Base-by-base conservation (phyloP, 1,140 invertebrate genomes). In the Cherax destructor region DNA sequence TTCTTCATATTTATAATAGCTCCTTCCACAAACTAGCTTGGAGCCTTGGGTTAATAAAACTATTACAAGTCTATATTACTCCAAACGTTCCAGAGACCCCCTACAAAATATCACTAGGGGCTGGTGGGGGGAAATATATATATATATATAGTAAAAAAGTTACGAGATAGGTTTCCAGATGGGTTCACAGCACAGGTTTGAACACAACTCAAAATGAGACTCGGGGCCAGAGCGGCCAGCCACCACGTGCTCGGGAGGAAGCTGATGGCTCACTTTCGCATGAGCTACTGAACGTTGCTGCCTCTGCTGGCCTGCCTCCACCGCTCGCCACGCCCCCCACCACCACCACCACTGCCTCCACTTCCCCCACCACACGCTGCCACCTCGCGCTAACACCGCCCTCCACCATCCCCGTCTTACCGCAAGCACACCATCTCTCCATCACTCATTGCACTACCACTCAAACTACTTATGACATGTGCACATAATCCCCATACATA, bases 201-300 rank as follows among this genome's bases (percentile, higher is more conserved):
- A 41, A 69, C 56, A 69, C 13, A 69, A 69, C 65, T 5, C 18
- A 69, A 69, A 69, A 6, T 69, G 65, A 69, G 65, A 69, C 65
- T 69, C 30, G 30, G 65, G 13, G 65, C 65, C 56, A 59, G 65
- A 69, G 65, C 65, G 65, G 65, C 65, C 30, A 41, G 30, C 30
- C 30, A 41, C 30, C 65, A 69, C 13, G 13, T 18, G 13, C 13
- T 69, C 13, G 5, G 11, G 0, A 18, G 13, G 65, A 59, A 59
- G 13, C 65, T 21, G 65, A 69, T 69, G 65, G 65, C 65, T 69
- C 65, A 69, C 65, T 69, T 69, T 69, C 65, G 65, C 65, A 69
- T 69, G 65, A 69, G 65, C 65, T 69, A 69, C 65, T 69, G 65
- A 69, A 69, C 65, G 65, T 18, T 69, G 65, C 65, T 6, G 18